Evolutionary conservation across 2,888 invertebrate species (phyloP).

Genomic region (Adelognathus sp.): DNA sequence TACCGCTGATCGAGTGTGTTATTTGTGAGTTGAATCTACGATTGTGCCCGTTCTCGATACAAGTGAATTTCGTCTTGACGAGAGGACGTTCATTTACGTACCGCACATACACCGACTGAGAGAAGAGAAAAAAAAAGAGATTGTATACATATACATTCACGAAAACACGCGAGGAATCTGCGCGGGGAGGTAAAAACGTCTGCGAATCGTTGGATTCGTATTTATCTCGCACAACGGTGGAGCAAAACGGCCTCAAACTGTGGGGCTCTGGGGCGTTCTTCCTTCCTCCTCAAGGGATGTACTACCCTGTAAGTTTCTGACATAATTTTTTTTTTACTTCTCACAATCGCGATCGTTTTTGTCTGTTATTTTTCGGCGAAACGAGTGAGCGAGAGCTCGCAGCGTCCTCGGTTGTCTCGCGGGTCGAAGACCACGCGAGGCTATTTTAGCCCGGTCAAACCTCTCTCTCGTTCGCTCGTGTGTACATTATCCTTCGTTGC

Average conservation of each 20-base stretch:
- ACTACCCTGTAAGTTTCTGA: constrained; percentile 93
- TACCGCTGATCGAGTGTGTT: too few species aligned
- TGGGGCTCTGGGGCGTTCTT: constrained; percentile 98
- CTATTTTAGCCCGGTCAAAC: constrained; percentile 61
- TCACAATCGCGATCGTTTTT: constrained; percentile 19
- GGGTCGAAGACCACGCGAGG: constrained; percentile 63
- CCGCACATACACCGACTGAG: neutral
- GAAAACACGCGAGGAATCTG: neutral
- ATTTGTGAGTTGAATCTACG: too few species aligned
- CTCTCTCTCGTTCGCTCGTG: neutral
- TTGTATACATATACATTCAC: neutral
- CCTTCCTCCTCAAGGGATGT: constrained; percentile 98
- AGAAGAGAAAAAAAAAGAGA: neutral
- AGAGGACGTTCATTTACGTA: too few species aligned
- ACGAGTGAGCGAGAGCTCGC: constrained; percentile 30
- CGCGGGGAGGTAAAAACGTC: constrained; percentile 60
- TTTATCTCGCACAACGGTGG: constrained; percentile 77
- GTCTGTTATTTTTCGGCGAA: neutral
- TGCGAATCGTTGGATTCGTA: constrained; percentile 70
- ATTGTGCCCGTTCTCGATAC: too few species aligned
- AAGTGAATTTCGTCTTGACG: too few species aligned
- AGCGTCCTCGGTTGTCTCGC: constrained; percentile 59
- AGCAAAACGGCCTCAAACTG: constrained; percentile 94
- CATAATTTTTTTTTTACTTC: constrained; percentile 23
- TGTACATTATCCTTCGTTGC: neutral